These are phyloP conservation scores for Anguilla pacifica DNA, from an alignment of 2,797 vertebrate species.

Conservation along the genomic window DNA sequence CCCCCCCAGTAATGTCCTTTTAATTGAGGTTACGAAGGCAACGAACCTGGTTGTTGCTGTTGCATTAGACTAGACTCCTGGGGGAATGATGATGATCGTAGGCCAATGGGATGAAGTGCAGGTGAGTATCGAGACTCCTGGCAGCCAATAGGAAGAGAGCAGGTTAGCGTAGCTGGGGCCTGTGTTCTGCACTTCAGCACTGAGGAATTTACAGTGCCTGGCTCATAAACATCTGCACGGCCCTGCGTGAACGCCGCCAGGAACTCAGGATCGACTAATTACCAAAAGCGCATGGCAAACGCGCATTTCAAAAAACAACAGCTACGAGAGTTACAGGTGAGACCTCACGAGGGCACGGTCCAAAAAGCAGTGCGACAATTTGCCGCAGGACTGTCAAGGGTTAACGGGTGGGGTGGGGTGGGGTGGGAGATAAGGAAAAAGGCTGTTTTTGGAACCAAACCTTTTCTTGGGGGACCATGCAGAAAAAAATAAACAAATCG, in stretches of 20 bases:
- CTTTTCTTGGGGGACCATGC: constrained; percentile 26
- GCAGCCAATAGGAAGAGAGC: not conserved
- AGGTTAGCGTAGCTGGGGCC: not conserved
- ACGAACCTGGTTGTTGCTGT: constrained; percentile 32
- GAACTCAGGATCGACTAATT: constrained; percentile 13
- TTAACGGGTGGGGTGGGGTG: not conserved
- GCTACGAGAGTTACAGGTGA: not conserved
- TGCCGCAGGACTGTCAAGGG: not conserved
- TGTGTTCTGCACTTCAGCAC: not conserved
- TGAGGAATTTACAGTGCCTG: constrained; percentile 1
- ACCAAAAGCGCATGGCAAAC: not conserved
- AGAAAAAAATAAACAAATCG: constrained; percentile 22
- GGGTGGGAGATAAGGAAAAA: not conserved
- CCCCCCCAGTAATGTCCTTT: not conserved
- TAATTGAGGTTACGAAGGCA: constrained; percentile 37
- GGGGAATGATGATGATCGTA: not conserved
- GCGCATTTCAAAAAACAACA: not conserved
- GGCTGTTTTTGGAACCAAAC: constrained; percentile 13
- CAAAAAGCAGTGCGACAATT: not conserved
- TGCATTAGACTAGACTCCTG: not conserved
- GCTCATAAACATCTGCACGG: constrained; percentile 18
- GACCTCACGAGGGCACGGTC: not conserved
- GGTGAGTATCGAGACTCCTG: constrained; percentile 23
- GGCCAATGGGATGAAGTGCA: constrained; percentile 18
- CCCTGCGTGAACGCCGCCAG: not conserved